phyloP scores from a whole-genome alignment of 2,113 vertebrate genomes.

The Megalops atlanticus region DNA sequence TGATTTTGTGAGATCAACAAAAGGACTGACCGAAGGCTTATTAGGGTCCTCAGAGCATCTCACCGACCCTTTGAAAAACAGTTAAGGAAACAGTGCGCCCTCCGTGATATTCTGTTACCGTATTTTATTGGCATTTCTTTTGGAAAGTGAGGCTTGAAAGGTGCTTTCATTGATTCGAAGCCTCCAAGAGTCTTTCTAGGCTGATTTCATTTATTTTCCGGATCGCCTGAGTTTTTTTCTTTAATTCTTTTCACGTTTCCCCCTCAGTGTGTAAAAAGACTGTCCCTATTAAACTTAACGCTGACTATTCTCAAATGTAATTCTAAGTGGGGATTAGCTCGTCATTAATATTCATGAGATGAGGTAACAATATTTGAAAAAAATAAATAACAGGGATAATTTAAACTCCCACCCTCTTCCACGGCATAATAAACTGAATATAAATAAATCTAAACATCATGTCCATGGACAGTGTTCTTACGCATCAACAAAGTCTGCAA shows the following conservation, averaged over 20 bases:
- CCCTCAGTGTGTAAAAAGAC: conserved; percentile 60
- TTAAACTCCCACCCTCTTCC: conserved; percentile 48
- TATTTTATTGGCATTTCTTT: conserved; percentile 70
- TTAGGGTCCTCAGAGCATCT: conserved; percentile 70
- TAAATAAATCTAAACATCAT: conserved; percentile 14
- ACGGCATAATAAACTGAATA: conserved; percentile 9
- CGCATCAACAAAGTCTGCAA: background rate
- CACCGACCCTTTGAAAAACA: conserved; percentile 70
- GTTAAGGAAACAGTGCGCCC: conserved; percentile 72
- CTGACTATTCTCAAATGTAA: conserved; percentile 76
- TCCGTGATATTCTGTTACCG: conserved; percentile 72
- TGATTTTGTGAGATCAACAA: conserved; percentile 81
- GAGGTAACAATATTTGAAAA: conserved; percentile 56
- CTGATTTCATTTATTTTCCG: conserved; percentile 51
- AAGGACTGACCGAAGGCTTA: conserved; percentile 70
- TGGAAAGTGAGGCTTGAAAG: conserved; percentile 54
- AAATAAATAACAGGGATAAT: conserved; percentile 56
- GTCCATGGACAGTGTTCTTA: background rate
- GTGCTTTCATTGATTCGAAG: conserved; percentile 65
- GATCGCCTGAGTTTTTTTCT: conserved; percentile 46
- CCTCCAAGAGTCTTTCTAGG: conserved; percentile 44
- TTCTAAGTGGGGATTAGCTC: conserved; percentile 78
- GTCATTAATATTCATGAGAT: conserved; percentile 78
- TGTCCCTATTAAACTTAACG: conserved; percentile 74
- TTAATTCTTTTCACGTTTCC: conserved; percentile 48